These are phyloP conservation scores for Dasypus novemcinctus DNA, from an alignment of 2,113 vertebrate species.

Conservation along the genomic window DNA sequence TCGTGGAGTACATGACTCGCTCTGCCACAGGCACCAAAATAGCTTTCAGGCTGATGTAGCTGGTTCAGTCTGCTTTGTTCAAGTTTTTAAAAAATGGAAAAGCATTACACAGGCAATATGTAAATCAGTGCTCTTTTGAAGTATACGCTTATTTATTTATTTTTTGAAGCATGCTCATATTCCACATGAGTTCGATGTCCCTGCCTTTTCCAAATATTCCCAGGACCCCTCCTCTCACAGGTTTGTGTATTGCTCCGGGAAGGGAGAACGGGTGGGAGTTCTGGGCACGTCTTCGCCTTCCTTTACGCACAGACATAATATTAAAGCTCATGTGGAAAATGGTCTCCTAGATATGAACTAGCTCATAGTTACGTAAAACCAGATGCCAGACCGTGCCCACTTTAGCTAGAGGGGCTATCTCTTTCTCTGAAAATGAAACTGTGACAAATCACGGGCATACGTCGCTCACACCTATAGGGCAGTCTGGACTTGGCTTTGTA, in stretches of 20 bases:
- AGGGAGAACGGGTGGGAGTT: neutral
- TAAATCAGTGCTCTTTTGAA: neutral
- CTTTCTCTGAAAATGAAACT: neutral
- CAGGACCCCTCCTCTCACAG: neutral
- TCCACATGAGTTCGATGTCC: neutral
- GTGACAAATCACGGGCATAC: neutral
- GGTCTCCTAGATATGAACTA: neutral
- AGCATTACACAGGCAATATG: neutral
- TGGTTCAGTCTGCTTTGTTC: neutral
- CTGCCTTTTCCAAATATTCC: neutral
- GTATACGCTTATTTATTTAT: neutral
- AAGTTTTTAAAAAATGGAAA: neutral
- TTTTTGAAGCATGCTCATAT: neutral
- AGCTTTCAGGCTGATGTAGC: neutral
- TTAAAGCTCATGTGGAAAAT: neutral
- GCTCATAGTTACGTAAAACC: neutral
- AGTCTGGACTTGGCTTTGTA: neutral
- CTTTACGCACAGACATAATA: neutral
- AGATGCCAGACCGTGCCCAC: neutral
- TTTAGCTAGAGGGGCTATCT: neutral
- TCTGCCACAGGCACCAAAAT: no score
- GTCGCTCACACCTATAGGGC: neutral
- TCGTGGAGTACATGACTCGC: no score
- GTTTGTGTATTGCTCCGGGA: neutral
- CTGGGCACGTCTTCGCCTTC: neutral